Conservation (phyloP, 2,113 vertebrate genomes). For the Corythaixoides concolor region DNA sequence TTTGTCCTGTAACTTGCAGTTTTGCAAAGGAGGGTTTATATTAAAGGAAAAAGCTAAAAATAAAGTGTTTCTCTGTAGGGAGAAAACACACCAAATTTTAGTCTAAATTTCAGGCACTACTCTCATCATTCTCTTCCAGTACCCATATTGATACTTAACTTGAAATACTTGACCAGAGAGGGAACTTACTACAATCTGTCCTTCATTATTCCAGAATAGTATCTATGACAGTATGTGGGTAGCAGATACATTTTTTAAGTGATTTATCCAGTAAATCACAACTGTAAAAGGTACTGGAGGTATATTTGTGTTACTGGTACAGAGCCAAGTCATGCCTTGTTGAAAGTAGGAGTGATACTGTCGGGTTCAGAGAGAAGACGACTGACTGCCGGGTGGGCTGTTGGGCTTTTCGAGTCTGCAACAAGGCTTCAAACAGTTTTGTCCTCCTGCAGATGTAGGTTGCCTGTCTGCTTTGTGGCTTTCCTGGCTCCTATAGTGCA, state of each 20-base stretch:
- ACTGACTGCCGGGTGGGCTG: neutral
- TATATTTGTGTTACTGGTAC: accelerated
- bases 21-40: neutral
- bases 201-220: neutral
- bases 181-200: neutral
- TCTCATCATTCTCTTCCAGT: neutral
- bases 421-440: accelerated
- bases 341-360: neutral
- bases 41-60: neutral
- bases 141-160: neutral
- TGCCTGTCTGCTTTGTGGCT: neutral
- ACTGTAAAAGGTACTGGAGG: neutral
- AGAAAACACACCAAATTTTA: neutral
- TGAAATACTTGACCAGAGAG: neutral
- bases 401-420: neutral
- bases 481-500: neutral
- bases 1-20: neutral
- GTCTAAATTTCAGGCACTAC: neutral
- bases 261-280: neutral
- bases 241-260: neutral
- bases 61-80: neutral
- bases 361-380: neutral
- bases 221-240: accelerated
- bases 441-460: neutral
- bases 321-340: accelerated